Percentiles rank a stretch among this genome's conserved stretches.
Evolutionary conservation across 1,140 invertebrate species (phyloP).

Genomic region (Drosophila watanabei): DNA sequence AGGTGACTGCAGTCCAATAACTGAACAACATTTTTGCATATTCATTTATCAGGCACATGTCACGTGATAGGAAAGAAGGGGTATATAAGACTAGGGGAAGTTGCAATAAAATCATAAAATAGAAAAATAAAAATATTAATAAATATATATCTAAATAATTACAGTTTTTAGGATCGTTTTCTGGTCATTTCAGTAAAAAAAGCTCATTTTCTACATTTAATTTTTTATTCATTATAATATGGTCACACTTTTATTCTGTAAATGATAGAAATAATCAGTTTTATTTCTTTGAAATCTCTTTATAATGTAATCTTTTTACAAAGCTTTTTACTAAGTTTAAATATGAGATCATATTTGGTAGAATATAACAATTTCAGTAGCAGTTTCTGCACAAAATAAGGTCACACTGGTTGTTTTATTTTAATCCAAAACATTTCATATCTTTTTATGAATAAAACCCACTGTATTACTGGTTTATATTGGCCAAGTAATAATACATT

Average conservation of each 20-base stretch:
- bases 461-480: neutral
- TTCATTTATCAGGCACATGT: slow-evolving; percentile 7
- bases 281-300: neutral
- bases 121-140: no score
- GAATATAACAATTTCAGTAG: neutral
- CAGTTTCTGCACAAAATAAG: neutral
- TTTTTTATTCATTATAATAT: no score
- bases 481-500: no score
- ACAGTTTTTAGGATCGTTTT: neutral
- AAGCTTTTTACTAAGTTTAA: neutral
- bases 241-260: neutral
- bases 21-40: slow-evolving; percentile 22
- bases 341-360: neutral
- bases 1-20: neutral
- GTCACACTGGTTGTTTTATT: neutral
- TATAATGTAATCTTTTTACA: neutral
- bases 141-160: neutral
- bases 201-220: no score
- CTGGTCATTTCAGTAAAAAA: neutral
- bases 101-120: neutral
- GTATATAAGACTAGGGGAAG: neutral
- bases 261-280: neutral
- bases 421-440: neutral
- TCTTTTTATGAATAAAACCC: neutral
- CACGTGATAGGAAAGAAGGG: neutral